Conservation (phyloP, 2,113 vertebrate species). For the Antechinus flavipes region DNA sequence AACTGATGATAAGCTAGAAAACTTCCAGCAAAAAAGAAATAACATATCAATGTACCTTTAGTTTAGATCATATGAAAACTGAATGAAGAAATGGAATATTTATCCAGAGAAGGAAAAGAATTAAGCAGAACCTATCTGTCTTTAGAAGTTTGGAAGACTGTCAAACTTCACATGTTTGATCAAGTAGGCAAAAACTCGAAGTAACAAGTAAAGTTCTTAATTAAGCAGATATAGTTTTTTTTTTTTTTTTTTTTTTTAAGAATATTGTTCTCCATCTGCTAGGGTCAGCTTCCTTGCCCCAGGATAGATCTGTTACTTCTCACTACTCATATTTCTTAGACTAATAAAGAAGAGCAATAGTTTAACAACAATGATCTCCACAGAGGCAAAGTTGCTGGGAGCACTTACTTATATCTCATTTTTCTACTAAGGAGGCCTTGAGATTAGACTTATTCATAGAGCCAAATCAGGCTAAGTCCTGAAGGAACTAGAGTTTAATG, state of each 20-base stretch:
- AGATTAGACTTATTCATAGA: background rate
- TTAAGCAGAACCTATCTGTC: background rate
- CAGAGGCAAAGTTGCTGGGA: background rate
- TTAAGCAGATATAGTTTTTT: background rate
- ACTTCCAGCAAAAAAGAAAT: background rate
- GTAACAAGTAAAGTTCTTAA: background rate
- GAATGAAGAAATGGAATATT: background rate
- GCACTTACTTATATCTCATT: background rate
- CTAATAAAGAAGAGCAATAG: background rate
- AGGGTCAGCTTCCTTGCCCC: background rate
- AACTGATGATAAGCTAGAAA: background rate
- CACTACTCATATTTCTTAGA: background rate
- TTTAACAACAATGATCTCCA: background rate
- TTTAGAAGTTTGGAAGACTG: background rate
- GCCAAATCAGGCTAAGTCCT: background rate
- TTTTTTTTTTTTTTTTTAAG: background rate
- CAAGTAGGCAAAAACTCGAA: background rate
- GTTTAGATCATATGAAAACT: background rate
- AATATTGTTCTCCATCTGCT: background rate
- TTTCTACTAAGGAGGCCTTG: background rate
- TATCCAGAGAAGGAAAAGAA: background rate
- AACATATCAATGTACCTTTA: background rate
- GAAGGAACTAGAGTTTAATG: background rate
- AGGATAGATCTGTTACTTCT: background rate
- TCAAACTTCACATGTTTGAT: background rate